phyloP scores from a whole-genome alignment of 1,140 invertebrate genomes.

The Drosophila pachea region DNA sequence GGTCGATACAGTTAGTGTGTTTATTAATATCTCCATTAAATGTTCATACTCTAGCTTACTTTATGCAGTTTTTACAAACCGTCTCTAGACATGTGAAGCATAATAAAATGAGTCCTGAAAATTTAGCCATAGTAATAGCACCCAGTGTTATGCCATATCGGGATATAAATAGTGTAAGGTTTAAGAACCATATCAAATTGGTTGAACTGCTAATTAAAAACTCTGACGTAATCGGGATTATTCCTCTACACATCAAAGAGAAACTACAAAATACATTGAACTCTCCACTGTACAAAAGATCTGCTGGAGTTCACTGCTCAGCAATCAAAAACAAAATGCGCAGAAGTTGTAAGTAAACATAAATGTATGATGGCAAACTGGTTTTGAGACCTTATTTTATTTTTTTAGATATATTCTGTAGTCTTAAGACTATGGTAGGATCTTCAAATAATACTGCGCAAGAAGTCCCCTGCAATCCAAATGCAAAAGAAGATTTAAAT shows the following conservation, averaged over 20 bases:
- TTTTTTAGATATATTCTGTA: constrained; percentile 85
- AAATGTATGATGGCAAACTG: background rate
- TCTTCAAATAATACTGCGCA: constrained; percentile 80
- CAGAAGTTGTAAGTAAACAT: constrained; percentile 84
- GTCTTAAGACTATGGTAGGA: constrained; percentile 87
- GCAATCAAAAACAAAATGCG: constrained; percentile 84
- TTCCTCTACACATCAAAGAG: constrained; percentile 82
- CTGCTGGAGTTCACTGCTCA: background rate
- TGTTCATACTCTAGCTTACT: constrained; percentile 84
- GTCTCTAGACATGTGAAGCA: constrained; percentile 82
- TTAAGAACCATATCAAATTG: constrained; percentile 83
- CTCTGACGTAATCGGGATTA: constrained; percentile 85
- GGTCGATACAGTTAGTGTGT: constrained; percentile 81
- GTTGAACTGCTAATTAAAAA: constrained; percentile 88
- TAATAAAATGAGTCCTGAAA: constrained; percentile 90
- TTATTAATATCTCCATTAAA: constrained; percentile 83
- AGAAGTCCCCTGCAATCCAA: constrained; percentile 63
- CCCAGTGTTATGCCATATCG: constrained; percentile 90
- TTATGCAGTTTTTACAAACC: constrained; percentile 84
- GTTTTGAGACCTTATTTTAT: constrained; percentile 43
- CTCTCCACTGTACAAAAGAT: constrained; percentile 4
- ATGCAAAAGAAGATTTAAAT: background rate
- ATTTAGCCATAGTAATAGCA: constrained; percentile 89
- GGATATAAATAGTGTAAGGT: constrained; percentile 81
- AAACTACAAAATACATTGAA: constrained; percentile 23